A percentile compares a stretch with the other conserved stretches of the same genome.
Evolutionary conservation across 2,113 vertebrate genomes (phyloP).

Genomic region (Pithys albifrons): DNA sequence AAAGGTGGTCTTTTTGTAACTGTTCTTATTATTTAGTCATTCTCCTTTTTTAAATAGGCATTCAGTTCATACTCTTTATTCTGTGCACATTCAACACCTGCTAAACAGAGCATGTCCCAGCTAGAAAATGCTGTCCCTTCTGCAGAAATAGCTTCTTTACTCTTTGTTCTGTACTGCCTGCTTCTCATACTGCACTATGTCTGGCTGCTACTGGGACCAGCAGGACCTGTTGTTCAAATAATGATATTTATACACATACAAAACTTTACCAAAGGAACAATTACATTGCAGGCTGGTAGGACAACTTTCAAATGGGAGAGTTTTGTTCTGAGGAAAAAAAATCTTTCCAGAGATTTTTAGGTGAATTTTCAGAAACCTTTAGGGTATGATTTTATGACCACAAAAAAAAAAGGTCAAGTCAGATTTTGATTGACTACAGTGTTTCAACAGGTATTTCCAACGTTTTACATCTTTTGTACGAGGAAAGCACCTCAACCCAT

Average conservation of each 20-base stretch:
- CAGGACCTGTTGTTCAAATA: neutral
- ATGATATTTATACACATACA: neutral
- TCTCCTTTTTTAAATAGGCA: neutral
- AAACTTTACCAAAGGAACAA: neutral
- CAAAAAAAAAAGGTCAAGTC: neutral
- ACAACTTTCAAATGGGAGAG: neutral
- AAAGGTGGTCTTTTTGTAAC: neutral
- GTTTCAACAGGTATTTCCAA: neutral
- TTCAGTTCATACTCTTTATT: neutral
- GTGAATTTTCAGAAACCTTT: neutral
- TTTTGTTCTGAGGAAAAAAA: neutral
- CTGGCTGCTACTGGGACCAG: neutral
- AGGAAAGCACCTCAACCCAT: neutral
- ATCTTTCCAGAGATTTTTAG: neutral
- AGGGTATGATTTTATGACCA: neutral
- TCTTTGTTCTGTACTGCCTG: neutral
- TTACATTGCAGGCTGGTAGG: neutral
- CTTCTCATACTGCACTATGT: neutral
- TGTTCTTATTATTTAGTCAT: neutral
- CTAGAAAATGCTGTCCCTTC: neutral
- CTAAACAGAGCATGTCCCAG: neutral
- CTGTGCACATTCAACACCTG: neutral
- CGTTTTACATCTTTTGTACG: neutral
- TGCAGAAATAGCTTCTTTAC: neutral
- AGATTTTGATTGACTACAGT: neutral